phyloP scores from a whole-genome alignment of 1,140 invertebrate genomes.

The Ditylenchus dipsaci region DNA sequence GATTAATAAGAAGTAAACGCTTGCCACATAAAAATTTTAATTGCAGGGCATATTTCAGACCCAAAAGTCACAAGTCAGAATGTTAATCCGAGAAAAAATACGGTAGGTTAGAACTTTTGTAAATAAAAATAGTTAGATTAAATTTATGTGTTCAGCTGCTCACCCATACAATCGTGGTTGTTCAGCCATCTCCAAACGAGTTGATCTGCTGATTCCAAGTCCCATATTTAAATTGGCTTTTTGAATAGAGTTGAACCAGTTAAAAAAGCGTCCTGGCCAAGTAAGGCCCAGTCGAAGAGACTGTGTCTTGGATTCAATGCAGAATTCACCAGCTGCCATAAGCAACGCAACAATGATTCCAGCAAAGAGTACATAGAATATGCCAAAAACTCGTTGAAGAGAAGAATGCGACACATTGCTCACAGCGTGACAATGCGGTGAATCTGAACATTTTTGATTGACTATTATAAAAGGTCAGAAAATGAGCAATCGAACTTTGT shows the following conservation, averaged over 20 bases:
- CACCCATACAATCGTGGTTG: neutral
- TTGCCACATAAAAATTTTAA: too few species aligned
- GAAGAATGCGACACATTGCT: slow-evolving; percentile 20
- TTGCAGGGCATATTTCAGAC: too few species aligned
- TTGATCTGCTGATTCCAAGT: neutral
- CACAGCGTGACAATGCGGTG: slow-evolving; percentile 3
- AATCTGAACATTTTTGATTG: neutral
- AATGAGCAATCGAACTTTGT: too few species aligned
- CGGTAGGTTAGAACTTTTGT: too few species aligned
- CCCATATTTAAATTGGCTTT: neutral
- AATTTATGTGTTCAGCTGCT: neutral
- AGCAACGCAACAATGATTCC: slow-evolving; percentile 48
- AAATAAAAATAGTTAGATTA: too few species aligned
- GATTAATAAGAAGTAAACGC: too few species aligned
- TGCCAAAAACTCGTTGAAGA: slow-evolving; percentile 38
- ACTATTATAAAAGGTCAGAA: too few species aligned
- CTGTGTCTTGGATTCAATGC: slow-evolving; percentile 18
- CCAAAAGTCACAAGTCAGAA: too few species aligned
- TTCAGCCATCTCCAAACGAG: neutral
- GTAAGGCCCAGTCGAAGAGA: slow-evolving; percentile 19
- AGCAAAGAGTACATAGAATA: slow-evolving; percentile 53
- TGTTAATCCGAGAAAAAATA: too few species aligned
- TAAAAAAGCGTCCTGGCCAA: slow-evolving; percentile 17
- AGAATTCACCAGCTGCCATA: slow-evolving; percentile 41
- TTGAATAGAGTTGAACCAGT: slow-evolving; percentile 5